These are phyloP conservation scores for Hozukius guyotensis DNA, from an alignment of 2,797 vertebrate species.

Conservation along the genomic window DNA sequence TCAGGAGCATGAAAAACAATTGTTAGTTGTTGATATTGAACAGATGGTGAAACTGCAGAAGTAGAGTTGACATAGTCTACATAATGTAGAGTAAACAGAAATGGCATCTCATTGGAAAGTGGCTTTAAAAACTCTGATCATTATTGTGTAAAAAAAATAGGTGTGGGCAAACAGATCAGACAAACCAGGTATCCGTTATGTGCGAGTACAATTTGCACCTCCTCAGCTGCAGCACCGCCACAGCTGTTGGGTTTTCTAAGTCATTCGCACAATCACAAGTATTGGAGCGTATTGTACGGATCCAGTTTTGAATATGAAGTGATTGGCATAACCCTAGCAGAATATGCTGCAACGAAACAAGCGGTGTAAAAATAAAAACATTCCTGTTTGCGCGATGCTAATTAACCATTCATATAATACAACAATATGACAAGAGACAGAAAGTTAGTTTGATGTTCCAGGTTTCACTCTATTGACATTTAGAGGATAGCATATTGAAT, in stretches of 20 bases:
- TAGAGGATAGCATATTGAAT: slow-evolving; percentile 49
- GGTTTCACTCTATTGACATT: slow-evolving; percentile 45
- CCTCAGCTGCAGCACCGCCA: not conserved
- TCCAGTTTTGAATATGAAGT: slow-evolving; percentile 21
- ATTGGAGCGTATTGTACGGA: not conserved
- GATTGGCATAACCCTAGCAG: not conserved
- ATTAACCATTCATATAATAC: slow-evolving; percentile 18
- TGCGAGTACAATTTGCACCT: not conserved
- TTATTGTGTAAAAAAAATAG: not conserved
- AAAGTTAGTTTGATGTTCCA: slow-evolving; percentile 40
- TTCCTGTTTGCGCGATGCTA: slow-evolving; percentile 11
- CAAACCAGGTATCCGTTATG: not conserved
- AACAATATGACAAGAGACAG: slow-evolving; percentile 32
- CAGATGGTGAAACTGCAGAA: not conserved
- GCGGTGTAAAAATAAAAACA: not conserved
- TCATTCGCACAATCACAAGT: not conserved
- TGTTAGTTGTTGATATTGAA: not conserved
- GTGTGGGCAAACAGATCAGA: not conserved
- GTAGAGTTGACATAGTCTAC: not conserved
- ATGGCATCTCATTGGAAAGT: not conserved
- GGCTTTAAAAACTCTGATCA: not conserved
- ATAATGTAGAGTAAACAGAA: not conserved
- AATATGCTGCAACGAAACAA: slow-evolving; percentile 5
- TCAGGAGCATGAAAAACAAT: not conserved
- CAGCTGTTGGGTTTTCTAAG: not conserved